phyloP scores from a whole-genome alignment of 2,888 invertebrate genomes.

The Sinentomon sp. region DNA sequence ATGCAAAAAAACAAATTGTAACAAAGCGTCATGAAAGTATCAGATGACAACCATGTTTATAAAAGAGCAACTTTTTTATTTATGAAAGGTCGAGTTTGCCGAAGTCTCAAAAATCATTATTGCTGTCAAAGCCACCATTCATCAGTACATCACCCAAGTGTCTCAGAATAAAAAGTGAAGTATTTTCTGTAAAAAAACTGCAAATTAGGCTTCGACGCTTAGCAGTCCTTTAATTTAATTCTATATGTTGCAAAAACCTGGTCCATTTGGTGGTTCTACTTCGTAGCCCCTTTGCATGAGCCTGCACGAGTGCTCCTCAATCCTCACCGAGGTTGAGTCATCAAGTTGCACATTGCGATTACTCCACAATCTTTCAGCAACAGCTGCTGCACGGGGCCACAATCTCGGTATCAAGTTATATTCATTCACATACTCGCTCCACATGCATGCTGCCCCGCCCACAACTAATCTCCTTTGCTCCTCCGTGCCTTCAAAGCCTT shows the following conservation, averaged over 20 bases:
- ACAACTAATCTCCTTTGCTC: slow-evolving; percentile 31
- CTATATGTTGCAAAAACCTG: slow-evolving; percentile 43
- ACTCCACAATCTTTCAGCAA: slow-evolving; percentile 65
- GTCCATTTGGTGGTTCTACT: slow-evolving; percentile 38
- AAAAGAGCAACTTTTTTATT: too few species aligned
- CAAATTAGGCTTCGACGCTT: too few species aligned
- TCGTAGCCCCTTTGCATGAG: slow-evolving; percentile 36
- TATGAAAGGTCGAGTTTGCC: too few species aligned
- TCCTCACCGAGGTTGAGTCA: slow-evolving; percentile 26
- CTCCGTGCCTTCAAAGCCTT: slow-evolving; percentile 25
- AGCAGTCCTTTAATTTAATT: too few species aligned
- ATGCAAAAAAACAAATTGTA: too few species aligned
- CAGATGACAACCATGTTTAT: too few species aligned
- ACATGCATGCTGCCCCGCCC: slow-evolving; percentile 80
- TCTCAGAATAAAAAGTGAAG: too few species aligned
- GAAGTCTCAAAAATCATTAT: too few species aligned
- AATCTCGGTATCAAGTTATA: slow-evolving; percentile 30
- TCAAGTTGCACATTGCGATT: slow-evolving; percentile 16
- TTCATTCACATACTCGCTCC: slow-evolving; percentile 59
- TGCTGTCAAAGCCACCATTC: too few species aligned
- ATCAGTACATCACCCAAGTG: too few species aligned
- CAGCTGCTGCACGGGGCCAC: slow-evolving; percentile 63
- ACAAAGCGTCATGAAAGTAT: too few species aligned
- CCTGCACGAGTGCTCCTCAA: slow-evolving; percentile 44
- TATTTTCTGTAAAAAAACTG: too few species aligned